These are phyloP conservation scores for Athalia cordata DNA, from an alignment of 2,888 invertebrate species.

Conservation along the genomic window DNA sequence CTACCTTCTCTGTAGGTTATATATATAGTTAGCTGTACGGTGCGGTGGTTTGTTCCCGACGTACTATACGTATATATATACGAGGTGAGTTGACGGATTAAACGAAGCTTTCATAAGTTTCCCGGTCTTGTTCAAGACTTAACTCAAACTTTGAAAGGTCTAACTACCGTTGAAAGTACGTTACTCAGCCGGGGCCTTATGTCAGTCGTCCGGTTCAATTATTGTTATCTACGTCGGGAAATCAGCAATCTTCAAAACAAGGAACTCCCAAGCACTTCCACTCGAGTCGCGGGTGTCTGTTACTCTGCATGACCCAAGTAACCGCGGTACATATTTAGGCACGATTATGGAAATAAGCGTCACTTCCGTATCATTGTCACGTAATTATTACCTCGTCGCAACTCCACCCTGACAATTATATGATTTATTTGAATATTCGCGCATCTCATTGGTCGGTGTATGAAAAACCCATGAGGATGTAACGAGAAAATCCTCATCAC, in stretches of 20 bases:
- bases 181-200: slow-evolving; percentile 1
- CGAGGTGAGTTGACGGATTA: slow-evolving; percentile 33
- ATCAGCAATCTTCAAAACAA: slow-evolving; percentile 31
- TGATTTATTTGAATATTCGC: neutral
- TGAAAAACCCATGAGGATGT: neutral
- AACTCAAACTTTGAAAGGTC: slow-evolving; percentile 18
- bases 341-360: slow-evolving; percentile 25
- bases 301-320: neutral
- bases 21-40: too few relatives aligned
- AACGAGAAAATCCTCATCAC: too few relatives aligned
- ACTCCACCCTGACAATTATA: slow-evolving; percentile 21
- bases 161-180: slow-evolving; percentile 26
- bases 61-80: neutral
- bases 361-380: slow-evolving; percentile 17
- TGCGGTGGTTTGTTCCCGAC: too few relatives aligned
- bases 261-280: neutral
- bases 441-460: too few relatives aligned
- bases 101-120: slow-evolving; percentile 29
- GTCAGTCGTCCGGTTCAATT: slow-evolving; percentile 32
- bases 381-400: slow-evolving; percentile 20
- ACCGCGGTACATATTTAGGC: slow-evolving; percentile 20
- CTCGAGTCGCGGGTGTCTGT: neutral
- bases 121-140: slow-evolving; percentile 32
- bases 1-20: too few relatives aligned
- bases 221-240: slow-evolving; percentile 10